Conservation (phyloP, 2,113 vertebrate genomes). For the Nymphicus hollandicus region DNA sequence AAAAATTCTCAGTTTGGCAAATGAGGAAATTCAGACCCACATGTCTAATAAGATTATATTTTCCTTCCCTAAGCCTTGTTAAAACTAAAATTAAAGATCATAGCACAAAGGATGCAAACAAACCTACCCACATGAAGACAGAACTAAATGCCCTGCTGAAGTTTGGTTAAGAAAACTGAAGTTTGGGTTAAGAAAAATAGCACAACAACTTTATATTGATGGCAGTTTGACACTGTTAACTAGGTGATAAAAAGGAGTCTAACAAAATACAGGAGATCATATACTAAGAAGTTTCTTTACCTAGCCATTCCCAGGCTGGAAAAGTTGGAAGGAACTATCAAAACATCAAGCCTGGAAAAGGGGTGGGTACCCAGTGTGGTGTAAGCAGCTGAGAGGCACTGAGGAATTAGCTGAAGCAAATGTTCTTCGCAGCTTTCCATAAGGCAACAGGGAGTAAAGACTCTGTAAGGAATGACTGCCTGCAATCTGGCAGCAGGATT, state of each 20-base stretch:
- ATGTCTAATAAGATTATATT: constrained; percentile 28
- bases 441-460: constrained; percentile 85
- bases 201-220: neutral
- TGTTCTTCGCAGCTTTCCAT: constrained; percentile 69
- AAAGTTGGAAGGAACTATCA: constrained; percentile 92
- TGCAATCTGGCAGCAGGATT: constrained; percentile 70
- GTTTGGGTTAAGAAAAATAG: neutral
- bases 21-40: constrained; percentile 26
- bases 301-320: constrained; percentile 97
- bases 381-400: constrained; percentile 86
- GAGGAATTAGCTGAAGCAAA: constrained; percentile 79
- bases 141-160: neutral
- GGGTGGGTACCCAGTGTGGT: constrained; percentile 87
- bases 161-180: neutral
- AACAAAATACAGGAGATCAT: neutral
- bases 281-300: constrained; percentile 68
- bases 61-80: neutral
- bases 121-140: neutral
- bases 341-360: constrained; percentile 89
- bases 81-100: constrained; percentile 42
- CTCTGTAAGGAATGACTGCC: constrained; percentile 83
- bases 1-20: constrained; percentile 35
- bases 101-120: neutral
- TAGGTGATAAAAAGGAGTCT: neutral
- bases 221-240: neutral